Evolutionary conservation across 2,797 vertebrate species (phyloP), one percentile per base, ranked within the genome.

Genomic region (Oophaga sylvatica): DNA sequence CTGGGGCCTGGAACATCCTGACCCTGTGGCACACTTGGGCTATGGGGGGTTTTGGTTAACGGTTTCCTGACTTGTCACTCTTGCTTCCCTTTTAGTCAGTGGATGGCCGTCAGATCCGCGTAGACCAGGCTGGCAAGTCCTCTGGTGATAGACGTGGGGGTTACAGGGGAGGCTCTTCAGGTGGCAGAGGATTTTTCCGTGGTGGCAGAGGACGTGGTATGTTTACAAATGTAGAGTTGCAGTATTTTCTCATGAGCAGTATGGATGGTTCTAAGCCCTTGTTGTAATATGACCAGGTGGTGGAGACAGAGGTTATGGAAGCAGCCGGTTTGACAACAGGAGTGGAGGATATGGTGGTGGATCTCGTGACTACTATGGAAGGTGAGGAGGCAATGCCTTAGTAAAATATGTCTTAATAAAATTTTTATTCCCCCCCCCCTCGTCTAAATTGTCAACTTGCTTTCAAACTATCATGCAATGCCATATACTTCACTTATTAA

Each of bases 91-190:
- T 77, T 0, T n/a, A 99, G 98, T 96, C 96, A 68, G 95, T 99
- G 1, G 98, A 99, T 0, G 98, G 98, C 0, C 94, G 98, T 6
- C 94, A 96, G 9, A 99, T 99, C 88, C 96, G 98, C 7, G 98
- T 99, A 0, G 98, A 99, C 73, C 97, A 99, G 91, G 98, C 98
- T 0, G 98, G 98, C 0, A 99, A 99, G 78, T 96, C 95, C 0
- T 96, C 97, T 0, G 95, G 96, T 73, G 95, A 95, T 15, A 95
- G 97, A 19, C 94, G 95, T 26, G 95, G 95, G 0, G 96, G 96
- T 0, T 97, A 96, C 90, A 94, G 96, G 88, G 96, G 96, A 0
- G 96, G 95, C 0, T 94, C 95, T 3, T 87, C 95, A 0, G 94
- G 95, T 45, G 93, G 94, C 81, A 91, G 95, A 85, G 96, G 97